phyloP scores from a whole-genome alignment of 2,797 vertebrate species.

The Peromyscus melanophrys region DNA sequence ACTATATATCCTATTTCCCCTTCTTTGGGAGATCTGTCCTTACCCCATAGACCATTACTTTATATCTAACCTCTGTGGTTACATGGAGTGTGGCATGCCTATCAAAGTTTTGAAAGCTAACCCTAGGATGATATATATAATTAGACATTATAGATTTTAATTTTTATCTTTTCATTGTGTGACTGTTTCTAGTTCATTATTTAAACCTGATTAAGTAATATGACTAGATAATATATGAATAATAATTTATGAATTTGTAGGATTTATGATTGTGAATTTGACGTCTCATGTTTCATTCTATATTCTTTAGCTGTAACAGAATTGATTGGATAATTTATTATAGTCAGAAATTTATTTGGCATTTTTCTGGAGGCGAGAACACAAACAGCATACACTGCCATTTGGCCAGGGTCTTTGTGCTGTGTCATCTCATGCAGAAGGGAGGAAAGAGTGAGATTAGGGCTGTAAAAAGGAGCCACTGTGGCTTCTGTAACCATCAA shows the following conservation, averaged over 20 bases:
- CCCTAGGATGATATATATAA: neutral
- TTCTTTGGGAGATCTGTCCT: neutral
- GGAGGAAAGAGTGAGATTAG: neutral
- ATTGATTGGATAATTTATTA: neutral
- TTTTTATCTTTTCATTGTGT: constrained; percentile 39
- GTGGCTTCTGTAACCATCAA: neutral
- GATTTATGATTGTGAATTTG: neutral
- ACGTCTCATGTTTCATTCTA: neutral
- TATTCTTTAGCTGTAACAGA: neutral
- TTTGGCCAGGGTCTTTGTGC: no score
- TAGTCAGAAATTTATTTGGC: neutral
- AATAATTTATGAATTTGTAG: neutral
- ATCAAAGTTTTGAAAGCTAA: neutral
- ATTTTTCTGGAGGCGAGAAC: neutral
- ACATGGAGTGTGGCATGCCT: neutral
- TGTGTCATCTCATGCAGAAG: neutral
- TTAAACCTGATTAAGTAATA: constrained; percentile 39
- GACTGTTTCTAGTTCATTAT: neutral
- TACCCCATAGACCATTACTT: neutral
- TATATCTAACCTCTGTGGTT: neutral
- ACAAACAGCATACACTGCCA: neutral
- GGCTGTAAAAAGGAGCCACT: neutral
- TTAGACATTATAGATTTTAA: constrained; percentile 26
- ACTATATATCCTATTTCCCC: neutral
- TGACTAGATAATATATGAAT: neutral